Percentiles rank a stretch among this genome's conserved stretches.
phyloP scores from a whole-genome alignment of 1,140 invertebrate species.

The Anagrus nilaparvatae region DNA sequence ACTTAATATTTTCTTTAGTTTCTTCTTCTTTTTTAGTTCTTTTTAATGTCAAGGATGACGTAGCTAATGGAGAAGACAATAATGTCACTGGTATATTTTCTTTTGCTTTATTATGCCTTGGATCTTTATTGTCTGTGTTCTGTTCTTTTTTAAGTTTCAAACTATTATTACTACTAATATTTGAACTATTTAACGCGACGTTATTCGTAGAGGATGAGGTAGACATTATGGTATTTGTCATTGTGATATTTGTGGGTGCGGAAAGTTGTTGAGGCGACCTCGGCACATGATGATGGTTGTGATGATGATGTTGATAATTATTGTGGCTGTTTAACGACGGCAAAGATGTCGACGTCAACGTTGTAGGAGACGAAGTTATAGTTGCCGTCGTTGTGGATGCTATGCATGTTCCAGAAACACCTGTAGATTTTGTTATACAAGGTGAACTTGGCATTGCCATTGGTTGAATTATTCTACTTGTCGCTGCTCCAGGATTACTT shows the following conservation, averaged over 20 bases:
- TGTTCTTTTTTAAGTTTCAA: too few relatives aligned
- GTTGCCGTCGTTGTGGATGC: conserved; percentile 12
- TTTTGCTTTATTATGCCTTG: conserved; percentile 29
- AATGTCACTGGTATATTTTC: conserved; percentile 21
- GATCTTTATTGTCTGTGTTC: conserved; percentile 28
- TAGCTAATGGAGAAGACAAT: not conserved
- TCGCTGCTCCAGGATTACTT: conserved; percentile 22
- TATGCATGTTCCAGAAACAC: conserved; percentile 9
- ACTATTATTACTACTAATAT: conserved; percentile 21
- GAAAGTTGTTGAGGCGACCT: not conserved
- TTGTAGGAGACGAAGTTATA: conserved; percentile 13
- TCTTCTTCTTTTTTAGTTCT: conserved; percentile 29
- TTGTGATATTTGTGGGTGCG: conserved; percentile 1
- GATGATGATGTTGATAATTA: not conserved
- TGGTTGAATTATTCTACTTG: conserved; percentile 17
- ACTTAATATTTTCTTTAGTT: conserved; percentile 15
- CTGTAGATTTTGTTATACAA: conserved; percentile 7
- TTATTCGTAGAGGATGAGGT: conserved; percentile 5
- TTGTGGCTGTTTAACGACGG: conserved; percentile 1
- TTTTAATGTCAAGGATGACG: conserved; percentile 13
- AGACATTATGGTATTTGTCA: too few relatives aligned
- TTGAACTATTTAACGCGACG: too few relatives aligned
- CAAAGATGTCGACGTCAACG: conserved; percentile 12
- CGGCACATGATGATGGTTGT: not conserved
- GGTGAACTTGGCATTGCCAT: not conserved